A percentile compares a stretch with the other conserved stretches of the same genome.
Evolutionary conservation across 2,113 vertebrate genomes (phyloP).

Genomic region (Anolis carolinensis): DNA sequence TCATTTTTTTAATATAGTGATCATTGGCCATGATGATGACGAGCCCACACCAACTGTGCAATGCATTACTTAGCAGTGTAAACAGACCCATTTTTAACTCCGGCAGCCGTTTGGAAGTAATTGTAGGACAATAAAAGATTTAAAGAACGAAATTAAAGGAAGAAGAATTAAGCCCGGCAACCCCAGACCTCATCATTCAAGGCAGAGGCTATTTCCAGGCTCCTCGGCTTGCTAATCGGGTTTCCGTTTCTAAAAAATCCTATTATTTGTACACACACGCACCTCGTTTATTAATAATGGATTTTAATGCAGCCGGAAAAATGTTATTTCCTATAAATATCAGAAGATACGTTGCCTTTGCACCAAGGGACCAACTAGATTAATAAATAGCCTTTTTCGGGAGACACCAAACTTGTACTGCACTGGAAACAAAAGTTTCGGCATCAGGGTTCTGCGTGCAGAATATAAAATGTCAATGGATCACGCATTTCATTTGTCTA

Average conservation of each 20-base stretch:
- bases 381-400: slow-evolving; percentile 4
- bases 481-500: not conserved
- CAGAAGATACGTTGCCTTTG: not conserved
- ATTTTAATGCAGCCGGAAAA: not conserved
- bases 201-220: not conserved
- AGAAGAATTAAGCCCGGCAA: not conserved
- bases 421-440: not conserved
- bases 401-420: not conserved
- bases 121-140: not conserved
- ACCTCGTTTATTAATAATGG: not conserved
- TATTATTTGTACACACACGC: not conserved
- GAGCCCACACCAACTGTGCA: too few relatives aligned
- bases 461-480: not conserved
- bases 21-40: too few relatives aligned
- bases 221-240: not conserved
- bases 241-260: not conserved
- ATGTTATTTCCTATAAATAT: not conserved
- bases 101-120: not conserved
- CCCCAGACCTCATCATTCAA: not conserved
- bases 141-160: not conserved
- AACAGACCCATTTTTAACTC: not conserved
- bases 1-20: too few relatives aligned
- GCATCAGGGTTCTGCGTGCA: too few relatives aligned
- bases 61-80: too few relatives aligned
- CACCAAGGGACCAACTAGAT: not conserved